phyloP scores from a whole-genome alignment of 1,140 invertebrate species.

The Nylanderia fulva region DNA sequence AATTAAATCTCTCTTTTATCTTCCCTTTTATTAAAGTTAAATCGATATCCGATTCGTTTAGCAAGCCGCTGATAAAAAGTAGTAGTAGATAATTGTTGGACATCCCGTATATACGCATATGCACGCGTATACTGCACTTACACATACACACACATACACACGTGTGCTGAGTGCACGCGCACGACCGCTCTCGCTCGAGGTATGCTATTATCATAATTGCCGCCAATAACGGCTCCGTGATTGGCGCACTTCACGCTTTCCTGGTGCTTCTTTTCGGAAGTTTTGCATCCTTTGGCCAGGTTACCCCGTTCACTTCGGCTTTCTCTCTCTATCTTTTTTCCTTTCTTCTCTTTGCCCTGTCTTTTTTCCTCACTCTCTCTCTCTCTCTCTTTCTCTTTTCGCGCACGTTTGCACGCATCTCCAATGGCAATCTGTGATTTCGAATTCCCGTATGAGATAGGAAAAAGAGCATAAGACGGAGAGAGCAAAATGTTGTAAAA shows the following conservation, averaged over 20 bases:
- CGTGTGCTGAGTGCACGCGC: slow-evolving; percentile 30
- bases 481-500: slow-evolving; percentile 32
- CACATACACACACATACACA: no score
- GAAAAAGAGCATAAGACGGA: background rate
- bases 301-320: slow-evolving; percentile 55
- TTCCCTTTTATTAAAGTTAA: slow-evolving; percentile 11
- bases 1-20: background rate
- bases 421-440: slow-evolving; percentile 43
- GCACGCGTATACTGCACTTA: slow-evolving; percentile 29
- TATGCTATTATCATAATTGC: slow-evolving; percentile 86
- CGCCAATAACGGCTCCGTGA: slow-evolving; percentile 84
- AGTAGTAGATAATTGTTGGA: slow-evolving; percentile 17
- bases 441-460: slow-evolving; percentile 33
- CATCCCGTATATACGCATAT: slow-evolving; percentile 57
- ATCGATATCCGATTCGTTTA: slow-evolving; percentile 11
- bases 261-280: slow-evolving; percentile 82
- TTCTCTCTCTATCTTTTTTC: slow-evolving; percentile 23
- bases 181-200: slow-evolving; percentile 81
- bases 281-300: slow-evolving; percentile 76
- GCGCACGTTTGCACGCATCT: slow-evolving; percentile 9
- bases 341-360: background rate
- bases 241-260: slow-evolving; percentile 84
- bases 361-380: slow-evolving; percentile 19
- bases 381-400: background rate
- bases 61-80: background rate